These are phyloP conservation scores for Gymnodraco acuticeps DNA, from an alignment of 2,797 vertebrate genomes.

Conservation along the genomic window DNA sequence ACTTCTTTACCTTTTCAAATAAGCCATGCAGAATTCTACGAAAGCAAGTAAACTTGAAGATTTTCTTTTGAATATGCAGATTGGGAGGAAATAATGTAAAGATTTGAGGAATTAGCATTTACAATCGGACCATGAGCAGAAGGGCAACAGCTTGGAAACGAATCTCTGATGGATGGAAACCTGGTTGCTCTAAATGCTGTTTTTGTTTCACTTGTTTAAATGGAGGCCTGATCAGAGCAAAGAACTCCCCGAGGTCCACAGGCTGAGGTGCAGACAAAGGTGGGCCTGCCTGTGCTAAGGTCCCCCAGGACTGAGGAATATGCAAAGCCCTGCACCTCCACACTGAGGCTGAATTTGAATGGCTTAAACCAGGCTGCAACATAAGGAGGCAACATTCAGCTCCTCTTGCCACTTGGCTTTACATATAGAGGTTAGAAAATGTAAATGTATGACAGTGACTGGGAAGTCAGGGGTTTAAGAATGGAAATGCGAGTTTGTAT, in stretches of 20 bases:
- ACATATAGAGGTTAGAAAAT: conserved; percentile 73
- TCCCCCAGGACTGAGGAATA: conserved; percentile 81
- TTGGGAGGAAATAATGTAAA: conserved; percentile 40
- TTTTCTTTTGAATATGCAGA: conserved; percentile 7
- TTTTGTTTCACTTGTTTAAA: conserved; percentile 92
- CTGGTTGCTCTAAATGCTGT: conserved; percentile 90
- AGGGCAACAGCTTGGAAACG: conserved; percentile 91
- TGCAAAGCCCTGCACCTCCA: conserved; percentile 83
- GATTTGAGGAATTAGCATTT: conserved; percentile 50
- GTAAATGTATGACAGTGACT: conserved; percentile 61
- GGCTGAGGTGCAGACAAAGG: conserved; percentile 79
- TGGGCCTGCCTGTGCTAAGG: conserved; percentile 81
- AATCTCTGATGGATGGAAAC: conserved; percentile 86
- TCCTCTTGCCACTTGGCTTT: conserved; percentile 60
- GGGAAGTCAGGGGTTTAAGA: conserved; percentile 46
- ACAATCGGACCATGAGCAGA: conserved; percentile 65
- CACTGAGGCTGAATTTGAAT: conserved; percentile 76
- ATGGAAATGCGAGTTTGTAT: conserved; percentile 61
- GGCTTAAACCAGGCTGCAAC: conserved; percentile 68
- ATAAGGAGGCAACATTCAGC: conserved; percentile 75
- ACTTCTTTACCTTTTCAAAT: background rate
- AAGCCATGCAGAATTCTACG: background rate
- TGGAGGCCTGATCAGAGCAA: conserved; percentile 91
- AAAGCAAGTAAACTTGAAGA: conserved; percentile 1
- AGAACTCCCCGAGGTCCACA: conserved; percentile 86